Percentiles rank a stretch among this genome's conserved stretches.
Conservation (phyloP, 1,140 invertebrate species). For the Euglossa dilemma region DNA sequence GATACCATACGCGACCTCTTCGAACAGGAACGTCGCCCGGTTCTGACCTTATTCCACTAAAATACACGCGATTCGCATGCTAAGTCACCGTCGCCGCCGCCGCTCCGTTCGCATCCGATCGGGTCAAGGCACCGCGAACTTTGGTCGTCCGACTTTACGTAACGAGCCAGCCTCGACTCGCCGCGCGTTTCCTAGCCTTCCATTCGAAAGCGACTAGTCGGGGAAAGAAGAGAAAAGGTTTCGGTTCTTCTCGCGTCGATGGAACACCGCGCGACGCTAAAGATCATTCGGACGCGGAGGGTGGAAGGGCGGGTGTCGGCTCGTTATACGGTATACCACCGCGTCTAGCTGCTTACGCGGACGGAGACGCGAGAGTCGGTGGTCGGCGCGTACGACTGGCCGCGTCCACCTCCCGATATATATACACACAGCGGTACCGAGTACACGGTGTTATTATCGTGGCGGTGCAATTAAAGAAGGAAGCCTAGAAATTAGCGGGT, state of each 20-base stretch:
- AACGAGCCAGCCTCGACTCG: neutral
- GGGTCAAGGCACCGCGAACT: constrained; percentile 65
- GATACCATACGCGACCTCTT: constrained; percentile 63
- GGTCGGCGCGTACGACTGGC: neutral
- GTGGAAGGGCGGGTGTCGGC: constrained; percentile 75
- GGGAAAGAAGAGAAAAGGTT: neutral
- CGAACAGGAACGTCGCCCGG: constrained; percentile 65
- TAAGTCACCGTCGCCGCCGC: constrained; percentile 59
- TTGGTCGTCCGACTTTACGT: constrained; percentile 34
- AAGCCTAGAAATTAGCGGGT: constrained; percentile 81
- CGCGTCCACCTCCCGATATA: constrained; percentile 21
- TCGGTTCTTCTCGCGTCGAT: too few species aligned
- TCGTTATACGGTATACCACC: constrained; percentile 70
- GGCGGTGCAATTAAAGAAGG: constrained; percentile 80
- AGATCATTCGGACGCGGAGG: constrained; percentile 74
- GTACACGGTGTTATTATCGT: constrained; percentile 78
- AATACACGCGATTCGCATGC: constrained; percentile 76
- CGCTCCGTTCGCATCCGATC: constrained; percentile 62
- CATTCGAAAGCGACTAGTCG: constrained; percentile 2
- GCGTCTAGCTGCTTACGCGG: constrained; percentile 28
- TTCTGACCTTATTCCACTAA: constrained; percentile 79
- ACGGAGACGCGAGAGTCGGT: neutral
- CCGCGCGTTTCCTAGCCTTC: neutral
- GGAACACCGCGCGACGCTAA: constrained; percentile 62
- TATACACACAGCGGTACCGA: neutral